Evolutionary conservation across 37 sponge, comb jelly and placozoan species (phyloP).

Genomic region (Ianthella basta): DNA sequence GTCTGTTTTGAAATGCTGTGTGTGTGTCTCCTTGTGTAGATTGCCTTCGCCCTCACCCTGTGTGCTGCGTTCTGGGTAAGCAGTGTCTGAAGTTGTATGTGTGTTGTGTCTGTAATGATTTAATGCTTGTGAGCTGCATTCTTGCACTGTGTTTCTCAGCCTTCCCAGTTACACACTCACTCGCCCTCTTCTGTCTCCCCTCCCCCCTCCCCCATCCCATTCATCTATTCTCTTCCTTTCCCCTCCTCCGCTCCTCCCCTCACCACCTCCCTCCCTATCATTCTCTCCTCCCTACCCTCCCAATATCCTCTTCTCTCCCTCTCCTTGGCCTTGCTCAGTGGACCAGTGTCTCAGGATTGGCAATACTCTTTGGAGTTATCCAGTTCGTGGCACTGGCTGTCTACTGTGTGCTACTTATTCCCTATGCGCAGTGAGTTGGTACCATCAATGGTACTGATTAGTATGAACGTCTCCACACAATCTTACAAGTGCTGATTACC

Average conservation of each 20-base stretch:
- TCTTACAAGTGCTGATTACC: too few species aligned
- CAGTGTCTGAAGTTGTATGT: neutral
- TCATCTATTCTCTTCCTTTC: neutral
- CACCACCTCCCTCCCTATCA: neutral
- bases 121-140: too few species aligned
- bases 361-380: slow-evolving; percentile 60
- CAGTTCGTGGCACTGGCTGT: slow-evolving; percentile 54
- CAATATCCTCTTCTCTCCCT: neutral
- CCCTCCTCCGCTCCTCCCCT: neutral
- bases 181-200: neutral
- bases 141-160: too few species aligned
- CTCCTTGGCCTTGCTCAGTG: slow-evolving; percentile 52
- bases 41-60: slow-evolving; percentile 15
- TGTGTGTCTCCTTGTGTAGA: neutral
- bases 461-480: too few species aligned
- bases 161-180: too few species aligned
- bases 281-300: neutral
- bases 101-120: too few species aligned
- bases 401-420: slow-evolving; percentile 38
- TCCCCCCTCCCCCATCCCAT: neutral
- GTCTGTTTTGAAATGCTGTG: neutral
- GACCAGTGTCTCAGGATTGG: slow-evolving; percentile 7
- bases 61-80: slow-evolving; percentile 26
- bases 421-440: slow-evolving; percentile 1
- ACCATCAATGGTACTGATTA: too few species aligned